Conservation (phyloP, 2,888 invertebrate species). For the Oligia latruncula region DNA sequence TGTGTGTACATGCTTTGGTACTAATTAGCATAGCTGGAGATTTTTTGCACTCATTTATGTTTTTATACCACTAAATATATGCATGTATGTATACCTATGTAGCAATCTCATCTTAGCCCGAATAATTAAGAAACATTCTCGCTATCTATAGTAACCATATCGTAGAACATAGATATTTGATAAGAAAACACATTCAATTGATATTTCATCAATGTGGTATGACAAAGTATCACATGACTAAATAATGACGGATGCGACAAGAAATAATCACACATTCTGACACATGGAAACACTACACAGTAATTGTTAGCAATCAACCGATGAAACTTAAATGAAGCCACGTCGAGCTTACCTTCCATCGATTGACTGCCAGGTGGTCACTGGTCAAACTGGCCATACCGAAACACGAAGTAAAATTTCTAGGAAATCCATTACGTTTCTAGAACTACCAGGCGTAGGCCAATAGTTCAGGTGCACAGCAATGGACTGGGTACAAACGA, state of each 20-base stretch:
- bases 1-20: conserved; percentile 35
- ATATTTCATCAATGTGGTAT: conserved; percentile 17
- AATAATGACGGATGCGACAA: conserved; percentile 10
- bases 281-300: conserved; percentile 7
- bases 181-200: conserved; percentile 1
- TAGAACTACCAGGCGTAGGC: background rate
- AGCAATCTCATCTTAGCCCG: background rate
- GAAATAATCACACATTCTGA: conserved; percentile 15
- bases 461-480: conserved; percentile 29
- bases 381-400: background rate
- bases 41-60: conserved; percentile 15
- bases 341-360: conserved; percentile 16
- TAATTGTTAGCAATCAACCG: conserved; percentile 18
- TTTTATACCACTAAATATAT: conserved; percentile 2
- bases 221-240: conserved; percentile 11
- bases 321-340: conserved; percentile 46
- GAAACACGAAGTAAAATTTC: conserved; percentile 10
- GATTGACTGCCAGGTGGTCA: conserved; percentile 47
- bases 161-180: background rate
- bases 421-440: conserved; percentile 24
- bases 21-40: conserved; percentile 10
- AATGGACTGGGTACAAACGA: conserved; percentile 17
- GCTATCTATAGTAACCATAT: background rate
- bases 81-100: conserved; percentile 2
- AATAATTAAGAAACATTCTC: background rate